phyloP scores from a whole-genome alignment of 2,113 vertebrate species.

The Protobothrops mucrosquamatus region DNA sequence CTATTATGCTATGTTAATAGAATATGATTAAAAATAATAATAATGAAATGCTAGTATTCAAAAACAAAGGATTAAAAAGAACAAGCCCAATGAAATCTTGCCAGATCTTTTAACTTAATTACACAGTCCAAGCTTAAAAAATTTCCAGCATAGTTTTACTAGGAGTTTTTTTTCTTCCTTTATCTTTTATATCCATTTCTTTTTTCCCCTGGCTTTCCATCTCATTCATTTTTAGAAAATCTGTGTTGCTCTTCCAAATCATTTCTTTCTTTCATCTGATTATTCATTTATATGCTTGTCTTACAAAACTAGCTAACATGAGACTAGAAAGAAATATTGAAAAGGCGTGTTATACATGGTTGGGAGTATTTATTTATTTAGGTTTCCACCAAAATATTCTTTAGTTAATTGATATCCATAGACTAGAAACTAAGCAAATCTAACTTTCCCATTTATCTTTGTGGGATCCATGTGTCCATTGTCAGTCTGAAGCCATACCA shows the following conservation, averaged over 20 bases:
- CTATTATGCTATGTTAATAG: slow-evolving; percentile 13
- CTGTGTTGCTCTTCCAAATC: neutral
- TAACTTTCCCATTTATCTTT: neutral
- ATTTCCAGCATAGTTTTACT: neutral
- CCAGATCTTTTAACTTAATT: slow-evolving; percentile 8
- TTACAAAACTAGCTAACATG: neutral
- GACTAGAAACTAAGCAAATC: neutral
- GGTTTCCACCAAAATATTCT: neutral
- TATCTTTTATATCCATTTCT: neutral
- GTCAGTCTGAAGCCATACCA: neutral
- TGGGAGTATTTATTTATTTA: neutral
- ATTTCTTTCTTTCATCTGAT: neutral
- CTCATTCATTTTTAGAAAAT: neutral
- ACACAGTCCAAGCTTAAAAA: neutral
- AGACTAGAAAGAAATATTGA: neutral
- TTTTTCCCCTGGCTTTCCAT: neutral
- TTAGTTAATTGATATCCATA: neutral
- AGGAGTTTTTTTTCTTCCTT: too few species aligned
- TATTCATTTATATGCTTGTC: neutral
- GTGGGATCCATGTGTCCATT: neutral
- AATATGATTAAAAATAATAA: neutral
- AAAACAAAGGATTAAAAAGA: slow-evolving; percentile 20
- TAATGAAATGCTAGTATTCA: slow-evolving; percentile 2
- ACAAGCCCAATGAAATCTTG: neutral
- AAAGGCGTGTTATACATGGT: neutral